phyloP scores from a whole-genome alignment of 92 coral and sea anemone species.

The Epizoanthus scotinus region DNA sequence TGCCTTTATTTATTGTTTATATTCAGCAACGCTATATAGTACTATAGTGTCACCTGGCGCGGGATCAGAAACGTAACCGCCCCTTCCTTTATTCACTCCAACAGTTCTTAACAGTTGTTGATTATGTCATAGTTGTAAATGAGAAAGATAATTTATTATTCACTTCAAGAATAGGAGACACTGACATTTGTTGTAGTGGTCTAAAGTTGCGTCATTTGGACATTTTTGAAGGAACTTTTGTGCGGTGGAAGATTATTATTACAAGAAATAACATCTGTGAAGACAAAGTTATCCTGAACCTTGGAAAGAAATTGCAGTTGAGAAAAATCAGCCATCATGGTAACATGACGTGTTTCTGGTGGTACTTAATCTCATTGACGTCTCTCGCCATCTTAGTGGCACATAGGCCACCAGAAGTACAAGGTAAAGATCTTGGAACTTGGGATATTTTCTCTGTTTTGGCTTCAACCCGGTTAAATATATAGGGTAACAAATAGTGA shows the following conservation, averaged over 20 bases:
- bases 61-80: background rate
- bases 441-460: background rate
- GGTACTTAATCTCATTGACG: conserved; percentile 2
- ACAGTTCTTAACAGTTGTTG: background rate
- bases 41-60: conserved; percentile 38
- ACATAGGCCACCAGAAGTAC: background rate
- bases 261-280: background rate
- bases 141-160: conserved; percentile 44
- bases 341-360: conserved; percentile 68
- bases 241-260: background rate
- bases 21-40: conserved; percentile 1
- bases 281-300: background rate
- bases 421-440: conserved; percentile 2
- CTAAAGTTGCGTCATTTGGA: background rate
- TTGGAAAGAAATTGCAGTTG: background rate
- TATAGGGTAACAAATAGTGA: background rate
- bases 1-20: conserved; percentile 26
- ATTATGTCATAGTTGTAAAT: conserved; percentile 34
- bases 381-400: conserved; percentile 6
- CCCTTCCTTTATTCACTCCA: background rate
- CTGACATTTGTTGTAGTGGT: background rate
- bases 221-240: background rate
- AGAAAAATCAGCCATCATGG: conserved; percentile 68
- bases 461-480: background rate
- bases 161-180: conserved; percentile 7